Conservation (phyloP, 2,888 invertebrate species). For the Deilephila elpenor region DNA sequence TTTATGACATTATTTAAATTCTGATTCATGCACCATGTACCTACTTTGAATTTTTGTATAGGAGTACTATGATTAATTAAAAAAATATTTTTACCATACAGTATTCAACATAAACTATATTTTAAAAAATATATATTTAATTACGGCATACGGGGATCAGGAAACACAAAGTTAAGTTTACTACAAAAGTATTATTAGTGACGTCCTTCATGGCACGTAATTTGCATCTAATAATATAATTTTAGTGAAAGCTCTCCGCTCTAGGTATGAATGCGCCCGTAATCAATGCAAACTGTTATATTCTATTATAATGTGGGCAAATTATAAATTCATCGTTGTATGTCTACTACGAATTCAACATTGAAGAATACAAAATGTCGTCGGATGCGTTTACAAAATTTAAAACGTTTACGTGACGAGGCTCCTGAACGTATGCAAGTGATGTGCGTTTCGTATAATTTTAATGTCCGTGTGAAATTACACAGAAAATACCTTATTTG, state of each 20-base stretch:
- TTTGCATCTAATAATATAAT: background rate
- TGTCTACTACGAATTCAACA: slow-evolving; percentile 57
- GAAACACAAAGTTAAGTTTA: too few relatives aligned
- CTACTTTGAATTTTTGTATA: too few relatives aligned
- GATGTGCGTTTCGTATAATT: slow-evolving; percentile 21
- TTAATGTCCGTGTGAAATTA: slow-evolving; percentile 25
- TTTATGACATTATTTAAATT: too few relatives aligned
- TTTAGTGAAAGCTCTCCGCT: slow-evolving; percentile 25
- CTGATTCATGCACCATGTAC: too few relatives aligned
- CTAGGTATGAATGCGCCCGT: slow-evolving; percentile 37
- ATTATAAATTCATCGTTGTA: slow-evolving; percentile 52
- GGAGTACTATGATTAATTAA: too few relatives aligned
- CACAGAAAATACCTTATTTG: slow-evolving; percentile 7
- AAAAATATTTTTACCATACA: too few relatives aligned
- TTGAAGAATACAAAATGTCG: slow-evolving; percentile 53
- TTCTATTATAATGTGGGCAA: slow-evolving; percentile 51
- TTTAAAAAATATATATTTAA: too few relatives aligned
- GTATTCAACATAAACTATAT: too few relatives aligned
- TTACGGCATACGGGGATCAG: too few relatives aligned
- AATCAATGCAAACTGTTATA: slow-evolving; percentile 49
- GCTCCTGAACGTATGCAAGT: slow-evolving; percentile 43
- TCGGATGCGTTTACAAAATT: slow-evolving; percentile 48
- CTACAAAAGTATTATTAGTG: background rate
- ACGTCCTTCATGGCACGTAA: background rate
- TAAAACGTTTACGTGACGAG: slow-evolving; percentile 50